Percentiles rank a stretch among this genome's conserved stretches.
Evolutionary conservation across 1,140 invertebrate species (phyloP).

Genomic region (Platyura marginata): DNA sequence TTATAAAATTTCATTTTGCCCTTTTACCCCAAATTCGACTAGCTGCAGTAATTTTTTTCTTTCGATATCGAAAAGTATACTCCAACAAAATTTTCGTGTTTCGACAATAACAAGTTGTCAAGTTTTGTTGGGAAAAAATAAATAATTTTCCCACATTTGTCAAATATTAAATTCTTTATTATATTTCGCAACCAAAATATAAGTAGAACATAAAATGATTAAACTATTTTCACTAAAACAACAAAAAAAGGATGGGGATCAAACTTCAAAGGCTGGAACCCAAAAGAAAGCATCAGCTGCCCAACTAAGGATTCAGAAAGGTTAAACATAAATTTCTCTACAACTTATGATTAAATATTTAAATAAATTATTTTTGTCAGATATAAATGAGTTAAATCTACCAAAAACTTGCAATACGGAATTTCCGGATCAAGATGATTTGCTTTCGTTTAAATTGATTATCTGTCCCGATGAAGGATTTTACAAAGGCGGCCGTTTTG

Average conservation of each 20-base stretch:
- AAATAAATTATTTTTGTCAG: slow-evolving; percentile 32
- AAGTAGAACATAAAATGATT: slow-evolving; percentile 59
- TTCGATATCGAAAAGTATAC: too few species aligned
- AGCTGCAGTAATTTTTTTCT: too few species aligned
- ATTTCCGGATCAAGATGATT: slow-evolving; percentile 90
- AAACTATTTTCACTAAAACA: slow-evolving; percentile 96
- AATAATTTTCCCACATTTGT: too few species aligned
- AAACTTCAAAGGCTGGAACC: slow-evolving; percentile 50
- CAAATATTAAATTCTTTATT: too few species aligned
- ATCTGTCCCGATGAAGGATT: slow-evolving; percentile 97
- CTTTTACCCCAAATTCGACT: too few species aligned
- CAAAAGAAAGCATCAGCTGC: slow-evolving; percentile 89
- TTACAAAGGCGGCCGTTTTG: slow-evolving; percentile 82
- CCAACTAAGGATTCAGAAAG: slow-evolving; percentile 93
- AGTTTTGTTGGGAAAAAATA: too few species aligned
- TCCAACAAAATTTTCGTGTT: too few species aligned
- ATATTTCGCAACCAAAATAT: too few species aligned
- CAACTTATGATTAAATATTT: too few species aligned
- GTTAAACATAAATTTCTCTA: too few species aligned
- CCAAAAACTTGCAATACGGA: slow-evolving; percentile 93
- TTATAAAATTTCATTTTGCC: too few species aligned
- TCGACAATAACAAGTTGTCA: too few species aligned
- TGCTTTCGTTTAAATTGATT: slow-evolving; percentile 88
- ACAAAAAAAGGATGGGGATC: slow-evolving; percentile 91
- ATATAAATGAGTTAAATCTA: slow-evolving; percentile 93